Evolutionary conservation across 35 echinoderm and acorn worm genomes (phyloP).

Genomic region (Heliocidaris tuberculata): DNA sequence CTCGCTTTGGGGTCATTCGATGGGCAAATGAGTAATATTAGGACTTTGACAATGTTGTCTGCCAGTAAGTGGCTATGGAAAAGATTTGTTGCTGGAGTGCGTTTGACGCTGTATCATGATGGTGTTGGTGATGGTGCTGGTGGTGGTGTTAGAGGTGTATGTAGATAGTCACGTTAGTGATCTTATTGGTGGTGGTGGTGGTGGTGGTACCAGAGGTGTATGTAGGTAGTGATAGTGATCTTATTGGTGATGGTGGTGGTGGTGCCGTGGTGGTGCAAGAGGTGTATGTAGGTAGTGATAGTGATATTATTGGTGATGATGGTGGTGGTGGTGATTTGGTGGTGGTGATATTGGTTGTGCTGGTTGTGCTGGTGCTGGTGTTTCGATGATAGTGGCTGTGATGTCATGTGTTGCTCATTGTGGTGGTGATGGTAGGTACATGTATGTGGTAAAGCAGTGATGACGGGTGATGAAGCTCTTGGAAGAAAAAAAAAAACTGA

Average conservation of each 20-base stretch:
- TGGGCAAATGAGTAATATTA: too few relatives aligned
- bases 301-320: too few relatives aligned
- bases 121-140: neutral
- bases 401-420: neutral
- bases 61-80: neutral
- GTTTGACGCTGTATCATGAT: neutral
- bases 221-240: neutral
- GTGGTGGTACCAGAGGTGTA: too few relatives aligned
- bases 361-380: neutral
- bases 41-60: neutral
- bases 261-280: neutral
- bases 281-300: too few relatives aligned
- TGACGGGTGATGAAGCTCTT: too few relatives aligned
- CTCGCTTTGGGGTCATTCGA: neutral
- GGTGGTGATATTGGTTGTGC: neutral
- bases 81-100: neutral
- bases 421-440: neutral
- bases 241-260: neutral
- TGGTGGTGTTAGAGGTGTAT: neutral
- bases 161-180: neutral
- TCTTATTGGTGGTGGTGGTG: too few relatives aligned
- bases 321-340: neutral
- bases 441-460: too few relatives aligned
- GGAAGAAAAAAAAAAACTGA: too few relatives aligned
- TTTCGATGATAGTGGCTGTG: neutral